Evolutionary conservation across 2,113 vertebrate genomes (phyloP).

Genomic region (Charina bottae): DNA sequence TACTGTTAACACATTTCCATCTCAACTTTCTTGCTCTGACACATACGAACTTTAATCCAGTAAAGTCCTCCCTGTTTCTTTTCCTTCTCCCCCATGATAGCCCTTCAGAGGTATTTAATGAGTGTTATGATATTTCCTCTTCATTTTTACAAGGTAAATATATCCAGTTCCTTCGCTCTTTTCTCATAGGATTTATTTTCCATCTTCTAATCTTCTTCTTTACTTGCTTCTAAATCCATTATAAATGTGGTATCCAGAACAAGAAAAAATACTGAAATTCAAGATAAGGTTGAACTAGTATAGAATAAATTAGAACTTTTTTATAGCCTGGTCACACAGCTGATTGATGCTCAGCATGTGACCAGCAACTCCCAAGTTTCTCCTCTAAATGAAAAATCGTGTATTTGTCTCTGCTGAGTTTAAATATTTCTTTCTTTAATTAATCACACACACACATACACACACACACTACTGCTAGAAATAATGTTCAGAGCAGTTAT

Average conservation of each 20-base stretch:
- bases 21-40: neutral
- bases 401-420: neutral
- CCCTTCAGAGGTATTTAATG: neutral
- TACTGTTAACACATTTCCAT: neutral
- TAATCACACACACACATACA: neutral
- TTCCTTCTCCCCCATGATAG: neutral
- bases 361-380: neutral
- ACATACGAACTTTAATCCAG: neutral
- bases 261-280: neutral
- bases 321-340: neutral
- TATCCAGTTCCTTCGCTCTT: neutral
- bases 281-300: neutral
- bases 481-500: neutral
- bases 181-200: neutral
- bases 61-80: neutral
- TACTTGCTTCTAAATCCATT: too few relatives aligned
- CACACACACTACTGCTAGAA: neutral
- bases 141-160: neutral
- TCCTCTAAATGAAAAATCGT: neutral
- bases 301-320: neutral
- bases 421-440: neutral
- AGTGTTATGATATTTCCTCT: neutral
- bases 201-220: neutral
- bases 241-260: neutral
- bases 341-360: neutral